These are phyloP conservation scores for Drosophila atripex DNA, from an alignment of 2,888 invertebrate genomes.

Conservation along the genomic window DNA sequence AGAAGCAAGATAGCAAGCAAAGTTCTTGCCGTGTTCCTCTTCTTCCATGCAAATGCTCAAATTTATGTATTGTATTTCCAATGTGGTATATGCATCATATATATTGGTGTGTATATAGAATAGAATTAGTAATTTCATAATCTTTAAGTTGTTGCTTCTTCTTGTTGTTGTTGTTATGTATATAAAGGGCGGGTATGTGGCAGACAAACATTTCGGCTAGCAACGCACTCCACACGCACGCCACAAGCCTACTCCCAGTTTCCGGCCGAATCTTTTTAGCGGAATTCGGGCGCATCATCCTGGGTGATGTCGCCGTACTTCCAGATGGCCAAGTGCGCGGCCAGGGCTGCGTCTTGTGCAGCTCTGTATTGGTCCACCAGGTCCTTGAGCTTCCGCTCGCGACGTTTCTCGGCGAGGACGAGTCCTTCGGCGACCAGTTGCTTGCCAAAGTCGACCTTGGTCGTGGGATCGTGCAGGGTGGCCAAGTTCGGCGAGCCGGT, in stretches of 20 bases:
- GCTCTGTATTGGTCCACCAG: slow-evolving; percentile 92
- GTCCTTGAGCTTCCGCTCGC: slow-evolving; percentile 92
- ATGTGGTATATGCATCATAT: slow-evolving; percentile 54
- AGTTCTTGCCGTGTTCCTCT: slow-evolving; percentile 18
- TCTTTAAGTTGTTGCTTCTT: slow-evolving; percentile 61
- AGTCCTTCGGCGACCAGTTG: slow-evolving; percentile 93
- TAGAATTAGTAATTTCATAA: slow-evolving; percentile 76
- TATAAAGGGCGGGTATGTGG: slow-evolving; percentile 84
- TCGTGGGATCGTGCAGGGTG: slow-evolving; percentile 82
- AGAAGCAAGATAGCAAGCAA: slow-evolving; percentile 67
- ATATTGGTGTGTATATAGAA: slow-evolving; percentile 47
- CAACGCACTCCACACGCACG: slow-evolving; percentile 58
- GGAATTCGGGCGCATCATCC: slow-evolving; percentile 84
- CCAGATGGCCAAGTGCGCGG: slow-evolving; percentile 95
- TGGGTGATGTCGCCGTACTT: slow-evolving; percentile 96
- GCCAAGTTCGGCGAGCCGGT: slow-evolving; percentile 80
- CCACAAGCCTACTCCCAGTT: slow-evolving; percentile 64
- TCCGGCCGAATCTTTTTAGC: slow-evolving; percentile 71
- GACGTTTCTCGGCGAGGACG: slow-evolving; percentile 90
- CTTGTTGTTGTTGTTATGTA: slow-evolving; percentile 66
- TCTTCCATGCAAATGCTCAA: slow-evolving; percentile 47
- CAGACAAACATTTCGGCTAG: slow-evolving; percentile 82
- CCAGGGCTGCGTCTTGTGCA: slow-evolving; percentile 94
- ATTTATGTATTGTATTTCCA: slow-evolving; percentile 50
- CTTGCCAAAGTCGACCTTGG: slow-evolving; percentile 86